Conservation (phyloP, 64 coral and sea anemone genomes). For the Hydrozoanthus tunicans region DNA sequence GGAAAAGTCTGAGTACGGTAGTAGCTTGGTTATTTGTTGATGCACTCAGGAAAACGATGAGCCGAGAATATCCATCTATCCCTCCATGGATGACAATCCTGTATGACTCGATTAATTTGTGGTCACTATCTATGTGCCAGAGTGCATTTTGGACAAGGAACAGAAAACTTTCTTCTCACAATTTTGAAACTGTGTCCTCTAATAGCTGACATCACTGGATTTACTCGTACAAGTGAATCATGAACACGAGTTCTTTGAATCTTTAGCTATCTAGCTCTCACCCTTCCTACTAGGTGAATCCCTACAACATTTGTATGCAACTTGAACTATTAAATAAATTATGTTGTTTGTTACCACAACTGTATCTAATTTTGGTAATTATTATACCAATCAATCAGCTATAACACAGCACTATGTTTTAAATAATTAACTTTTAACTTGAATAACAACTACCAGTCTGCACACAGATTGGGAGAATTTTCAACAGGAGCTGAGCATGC, state of each 20-base stretch:
- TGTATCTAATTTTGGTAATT: background rate
- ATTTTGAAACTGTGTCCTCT: conserved; percentile 62
- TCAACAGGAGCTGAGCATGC: too few species aligned
- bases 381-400: too few species aligned
- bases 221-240: conserved; percentile 67
- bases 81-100: conserved; percentile 60
- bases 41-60: conserved; percentile 46
- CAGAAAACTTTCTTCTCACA: conserved; percentile 57
- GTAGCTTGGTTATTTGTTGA: conserved; percentile 54
- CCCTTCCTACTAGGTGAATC: conserved; percentile 61
- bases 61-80: conserved; percentile 64
- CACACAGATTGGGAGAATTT: too few species aligned
- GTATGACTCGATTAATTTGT: conserved; percentile 64
- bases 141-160: conserved; percentile 70
- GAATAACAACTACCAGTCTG: too few species aligned
- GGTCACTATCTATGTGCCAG: conserved; percentile 62
- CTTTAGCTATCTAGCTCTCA: conserved; percentile 55
- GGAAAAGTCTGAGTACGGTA: conserved; percentile 45
- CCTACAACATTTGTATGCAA: background rate
- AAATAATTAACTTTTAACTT: too few species aligned
- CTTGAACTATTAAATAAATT: background rate
- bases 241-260: conserved; percentile 51
- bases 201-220: conserved; percentile 62
- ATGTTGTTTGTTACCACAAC: background rate
- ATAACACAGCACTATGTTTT: too few species aligned